Conservation (phyloP, 2,888 invertebrate species). For the Drosophila tanythrix region DNA sequence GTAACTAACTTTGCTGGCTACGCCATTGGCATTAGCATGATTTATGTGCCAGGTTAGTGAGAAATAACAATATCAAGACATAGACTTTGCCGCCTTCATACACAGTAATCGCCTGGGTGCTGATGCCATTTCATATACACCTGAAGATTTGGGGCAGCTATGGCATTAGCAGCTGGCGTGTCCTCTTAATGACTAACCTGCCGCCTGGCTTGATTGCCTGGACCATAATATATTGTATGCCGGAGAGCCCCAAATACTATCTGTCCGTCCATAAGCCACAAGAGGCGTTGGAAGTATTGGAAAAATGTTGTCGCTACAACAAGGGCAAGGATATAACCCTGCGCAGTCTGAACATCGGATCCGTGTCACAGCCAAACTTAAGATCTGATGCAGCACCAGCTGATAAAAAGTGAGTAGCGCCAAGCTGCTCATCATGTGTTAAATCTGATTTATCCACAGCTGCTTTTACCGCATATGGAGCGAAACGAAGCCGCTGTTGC, state of each 20-base stretch:
- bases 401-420: slow-evolving; percentile 13
- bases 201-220: slow-evolving; percentile 38
- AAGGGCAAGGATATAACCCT: slow-evolving; percentile 39
- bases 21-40: slow-evolving; percentile 31
- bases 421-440: neutral
- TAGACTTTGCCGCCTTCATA: neutral
- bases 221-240: slow-evolving; percentile 16
- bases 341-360: slow-evolving; percentile 14
- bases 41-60: slow-evolving; percentile 46
- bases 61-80: neutral
- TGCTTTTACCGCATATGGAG: slow-evolving; percentile 14
- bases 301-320: slow-evolving; percentile 36
- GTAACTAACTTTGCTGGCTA: slow-evolving; percentile 26
- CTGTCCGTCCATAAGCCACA: slow-evolving; percentile 16
- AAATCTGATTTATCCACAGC: slow-evolving; percentile 7
- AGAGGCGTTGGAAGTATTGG: slow-evolving; percentile 29
- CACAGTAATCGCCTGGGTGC: slow-evolving; percentile 19
- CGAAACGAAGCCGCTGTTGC: slow-evolving; percentile 37
- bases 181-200: slow-evolving; percentile 19
- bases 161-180: slow-evolving; percentile 35
- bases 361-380: slow-evolving; percentile 15
- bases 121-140: slow-evolving; percentile 13
- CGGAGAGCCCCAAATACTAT: slow-evolving; percentile 53
- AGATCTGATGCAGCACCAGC: accelerated
- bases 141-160: slow-evolving; percentile 4